Evolutionary conservation across 2,797 vertebrate species (phyloP), one percentile per base, ranked within the genome.

Genomic region (Argyrosomus regius): DNA sequence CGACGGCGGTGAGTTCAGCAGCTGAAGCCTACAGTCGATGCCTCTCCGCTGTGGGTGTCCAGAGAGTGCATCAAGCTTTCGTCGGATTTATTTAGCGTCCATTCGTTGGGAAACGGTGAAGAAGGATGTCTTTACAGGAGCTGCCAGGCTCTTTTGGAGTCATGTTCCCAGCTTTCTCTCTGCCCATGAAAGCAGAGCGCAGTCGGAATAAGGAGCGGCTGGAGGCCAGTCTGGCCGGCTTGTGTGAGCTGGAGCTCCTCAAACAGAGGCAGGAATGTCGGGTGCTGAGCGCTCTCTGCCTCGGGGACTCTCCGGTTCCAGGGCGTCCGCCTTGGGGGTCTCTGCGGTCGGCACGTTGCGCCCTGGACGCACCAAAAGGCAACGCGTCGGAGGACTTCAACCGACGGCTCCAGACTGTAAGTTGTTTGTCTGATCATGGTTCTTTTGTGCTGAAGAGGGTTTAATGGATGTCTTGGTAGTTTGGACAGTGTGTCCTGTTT

Each of bases 201-300:
- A 93, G 96, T 77, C 90, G 96, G 73, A 95, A 96, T 74, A 96
- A 96, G 81, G 95, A 95, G 90, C 93, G 96, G 66, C 87, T 97
- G 84, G 96, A 97, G 87, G 96, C 95, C 53, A 96, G 95, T 87
- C 83, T 97, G 89, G 95, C 96, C 75, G 96, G 95, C 7, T 83
- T 97, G 71, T 95, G 95, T 63, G 96, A 97, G 93, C 94, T 97
- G 78, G 95, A 96, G 77, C 87, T 97, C 84, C 95, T 97, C 16
- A 96, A 95, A 69, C 96, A 96, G 90, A 91, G 95, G 71, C 97
- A 97, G 82, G 96, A 96, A 81, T 91, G 92, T 56, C 92, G 95
- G 73, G 96, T 97, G 45, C 90, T 94, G 61, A 91, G 92, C 72
- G 97, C 96, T 18, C 94, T 97, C 52, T 92, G 94, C 77, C 91